phyloP scores from a whole-genome alignment of 37 sponge, comb jelly and placozoan genomes.

The Bolinopsis microptera region DNA sequence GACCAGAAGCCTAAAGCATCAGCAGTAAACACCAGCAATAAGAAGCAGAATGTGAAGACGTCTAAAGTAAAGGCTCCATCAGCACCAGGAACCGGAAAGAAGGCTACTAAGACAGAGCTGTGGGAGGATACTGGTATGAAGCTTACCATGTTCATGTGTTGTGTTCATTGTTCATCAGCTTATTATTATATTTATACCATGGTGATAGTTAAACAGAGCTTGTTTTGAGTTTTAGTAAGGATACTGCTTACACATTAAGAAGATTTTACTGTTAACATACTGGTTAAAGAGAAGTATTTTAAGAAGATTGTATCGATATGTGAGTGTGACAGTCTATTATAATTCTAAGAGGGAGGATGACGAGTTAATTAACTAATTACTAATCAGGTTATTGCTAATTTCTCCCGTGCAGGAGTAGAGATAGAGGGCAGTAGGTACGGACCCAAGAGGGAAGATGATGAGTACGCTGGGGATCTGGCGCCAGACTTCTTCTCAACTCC shows the following conservation, averaged over 20 bases:
- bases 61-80: not conserved
- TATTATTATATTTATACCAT: not conserved
- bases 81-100: not conserved
- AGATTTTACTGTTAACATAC: too few species aligned
- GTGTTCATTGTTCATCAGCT: too few species aligned
- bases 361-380: too few species aligned
- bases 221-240: too few species aligned
- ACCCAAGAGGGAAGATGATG: not conserved
- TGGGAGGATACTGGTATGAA: not conserved
- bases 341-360: too few species aligned
- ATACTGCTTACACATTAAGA: too few species aligned
- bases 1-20: constrained; percentile 37
- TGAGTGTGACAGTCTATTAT: too few species aligned
- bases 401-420: not conserved
- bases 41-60: not conserved
- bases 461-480: not conserved
- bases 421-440: constrained; percentile 42
- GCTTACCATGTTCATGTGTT: not conserved
- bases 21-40: not conserved
- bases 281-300: too few species aligned
- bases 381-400: not conserved
- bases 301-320: too few species aligned
- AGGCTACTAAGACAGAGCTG: constrained; percentile 17
- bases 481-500: constrained; percentile 45
- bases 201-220: too few species aligned